A percentile compares a stretch with the other conserved stretches of the same genome.
Evolutionary conservation across 2,113 vertebrate species (phyloP).

Genomic region (Hemiprocne comata): DNA sequence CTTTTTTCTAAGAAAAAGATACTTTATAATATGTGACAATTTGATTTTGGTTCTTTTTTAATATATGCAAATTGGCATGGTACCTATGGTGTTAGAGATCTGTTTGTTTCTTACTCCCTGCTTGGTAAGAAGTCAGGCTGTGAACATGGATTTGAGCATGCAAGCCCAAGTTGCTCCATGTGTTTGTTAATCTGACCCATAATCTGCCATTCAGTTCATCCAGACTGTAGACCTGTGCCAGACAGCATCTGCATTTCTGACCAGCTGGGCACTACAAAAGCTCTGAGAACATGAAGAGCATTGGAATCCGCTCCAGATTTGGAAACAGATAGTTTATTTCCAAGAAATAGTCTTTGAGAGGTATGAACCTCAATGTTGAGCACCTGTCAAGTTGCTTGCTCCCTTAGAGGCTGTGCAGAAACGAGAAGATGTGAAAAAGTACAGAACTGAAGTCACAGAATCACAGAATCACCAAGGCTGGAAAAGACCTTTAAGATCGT

Average conservation of each 20-base stretch:
- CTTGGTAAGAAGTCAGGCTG: not conserved
- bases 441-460: not conserved
- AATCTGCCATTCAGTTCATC: slow-evolving; percentile 49
- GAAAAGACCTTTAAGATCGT: too few species aligned
- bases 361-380: not conserved
- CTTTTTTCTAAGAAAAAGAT: not conserved
- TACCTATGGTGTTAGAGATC: not conserved
- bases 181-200: not conserved
- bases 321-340: slow-evolving; percentile 61
- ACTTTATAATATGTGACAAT: not conserved
- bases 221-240: slow-evolving; percentile 77
- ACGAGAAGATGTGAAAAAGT: not conserved
- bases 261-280: slow-evolving; percentile 73
- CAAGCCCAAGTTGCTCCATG: not conserved
- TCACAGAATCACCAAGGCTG: too few species aligned
- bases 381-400: not conserved
- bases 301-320: slow-evolving; percentile 77
- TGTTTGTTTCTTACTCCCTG: not conserved
- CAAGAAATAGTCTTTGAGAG: not conserved
- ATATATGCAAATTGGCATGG: not conserved
- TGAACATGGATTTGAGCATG: not conserved
- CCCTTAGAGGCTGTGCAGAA: not conserved
- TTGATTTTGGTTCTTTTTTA: not conserved
- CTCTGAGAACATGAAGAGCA: slow-evolving; percentile 76
- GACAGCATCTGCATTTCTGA: slow-evolving; percentile 70